These are phyloP conservation scores for Arrhopalites spinosus DNA, from an alignment of 2,888 invertebrate genomes.

Conservation along the genomic window DNA sequence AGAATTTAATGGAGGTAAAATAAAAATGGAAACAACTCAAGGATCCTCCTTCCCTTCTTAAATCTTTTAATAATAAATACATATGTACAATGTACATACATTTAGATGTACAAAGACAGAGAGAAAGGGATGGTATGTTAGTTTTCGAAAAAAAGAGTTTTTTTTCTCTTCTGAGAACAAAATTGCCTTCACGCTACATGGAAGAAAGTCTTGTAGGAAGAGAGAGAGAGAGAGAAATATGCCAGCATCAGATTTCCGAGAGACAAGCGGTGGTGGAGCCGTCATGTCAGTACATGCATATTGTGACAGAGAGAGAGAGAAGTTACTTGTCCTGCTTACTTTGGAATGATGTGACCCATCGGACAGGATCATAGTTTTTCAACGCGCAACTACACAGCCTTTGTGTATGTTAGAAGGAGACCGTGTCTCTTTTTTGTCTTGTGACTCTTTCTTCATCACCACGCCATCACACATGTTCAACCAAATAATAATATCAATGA, in stretches of 20 bases:
- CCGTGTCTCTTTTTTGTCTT: not conserved
- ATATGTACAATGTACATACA: too few species aligned
- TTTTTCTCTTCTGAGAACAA: too few species aligned
- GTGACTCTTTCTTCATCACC: constrained; percentile 19
- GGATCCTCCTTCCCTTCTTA: too few species aligned
- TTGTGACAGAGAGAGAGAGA: constrained; percentile 15
- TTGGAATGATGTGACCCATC: constrained; percentile 36
- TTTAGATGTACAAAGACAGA: not conserved
- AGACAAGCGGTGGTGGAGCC: not conserved
- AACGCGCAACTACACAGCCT: constrained; percentile 14
- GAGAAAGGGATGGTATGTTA: too few species aligned
- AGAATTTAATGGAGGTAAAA: too few species aligned
- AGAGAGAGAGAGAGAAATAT: constrained; percentile 3
- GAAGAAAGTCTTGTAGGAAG: not conserved
- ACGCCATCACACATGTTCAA: constrained; percentile 20
- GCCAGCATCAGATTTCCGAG: not conserved
- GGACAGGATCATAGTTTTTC: constrained; percentile 36
- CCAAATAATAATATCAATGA: too few species aligned
- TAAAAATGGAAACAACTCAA: too few species aligned
- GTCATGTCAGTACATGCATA: constrained; percentile 25
- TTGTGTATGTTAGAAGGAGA: not conserved
- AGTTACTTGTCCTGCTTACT: constrained; percentile 36
- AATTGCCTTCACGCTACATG: too few species aligned
- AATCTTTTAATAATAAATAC: too few species aligned
- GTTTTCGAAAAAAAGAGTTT: too few species aligned